Percentiles rank a stretch among this genome's conserved stretches.
These are phyloP conservation scores for Heteractis magnifica DNA, from an alignment of 92 coral and sea anemone species.

Conservation along the genomic window DNA sequence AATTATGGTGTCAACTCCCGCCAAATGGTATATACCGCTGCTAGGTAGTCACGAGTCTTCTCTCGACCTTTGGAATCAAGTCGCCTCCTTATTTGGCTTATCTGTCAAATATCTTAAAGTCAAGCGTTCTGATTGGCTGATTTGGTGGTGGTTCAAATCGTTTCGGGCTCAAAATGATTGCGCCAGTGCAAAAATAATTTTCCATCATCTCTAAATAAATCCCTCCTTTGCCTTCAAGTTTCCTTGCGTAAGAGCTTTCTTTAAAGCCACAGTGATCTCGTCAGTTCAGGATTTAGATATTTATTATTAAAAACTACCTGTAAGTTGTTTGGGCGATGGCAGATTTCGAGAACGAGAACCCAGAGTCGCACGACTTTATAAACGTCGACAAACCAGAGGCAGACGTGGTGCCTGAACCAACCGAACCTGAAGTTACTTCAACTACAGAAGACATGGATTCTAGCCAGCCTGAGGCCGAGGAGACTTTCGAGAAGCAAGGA, in stretches of 20 bases:
- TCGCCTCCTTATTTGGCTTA: conserved; percentile 15
- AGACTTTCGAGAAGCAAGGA: conserved; percentile 15
- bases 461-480: conserved; percentile 23
- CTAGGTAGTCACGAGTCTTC: conserved; percentile 6
- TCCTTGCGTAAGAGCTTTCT: conserved; percentile 47
- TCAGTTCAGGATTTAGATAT: conserved; percentile 27
- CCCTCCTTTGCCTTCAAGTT: conserved; percentile 13
- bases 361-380: conserved; percentile 29
- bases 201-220: conserved; percentile 37
- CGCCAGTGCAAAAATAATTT: conserved; percentile 38
- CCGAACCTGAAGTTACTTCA: conserved; percentile 31
- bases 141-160: conserved; percentile 46
- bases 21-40: conserved; percentile 20
- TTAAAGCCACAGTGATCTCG: conserved; percentile 45
- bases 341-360: conserved; percentile 39
- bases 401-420: conserved; percentile 14
- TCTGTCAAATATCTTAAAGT: conserved; percentile 28
- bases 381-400: conserved; percentile 38
- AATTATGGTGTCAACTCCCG: conserved; percentile 2
- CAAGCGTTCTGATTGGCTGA: conserved; percentile 50
- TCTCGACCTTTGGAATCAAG: conserved; percentile 38
- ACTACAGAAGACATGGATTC: conserved; percentile 37
- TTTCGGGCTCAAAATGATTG: conserved; percentile 47
- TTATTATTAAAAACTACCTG: conserved; percentile 33
- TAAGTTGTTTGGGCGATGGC: conserved; percentile 41